Evolutionary conservation across 2,797 vertebrate genomes (phyloP).

Genomic region (Gouania willdenowi): DNA sequence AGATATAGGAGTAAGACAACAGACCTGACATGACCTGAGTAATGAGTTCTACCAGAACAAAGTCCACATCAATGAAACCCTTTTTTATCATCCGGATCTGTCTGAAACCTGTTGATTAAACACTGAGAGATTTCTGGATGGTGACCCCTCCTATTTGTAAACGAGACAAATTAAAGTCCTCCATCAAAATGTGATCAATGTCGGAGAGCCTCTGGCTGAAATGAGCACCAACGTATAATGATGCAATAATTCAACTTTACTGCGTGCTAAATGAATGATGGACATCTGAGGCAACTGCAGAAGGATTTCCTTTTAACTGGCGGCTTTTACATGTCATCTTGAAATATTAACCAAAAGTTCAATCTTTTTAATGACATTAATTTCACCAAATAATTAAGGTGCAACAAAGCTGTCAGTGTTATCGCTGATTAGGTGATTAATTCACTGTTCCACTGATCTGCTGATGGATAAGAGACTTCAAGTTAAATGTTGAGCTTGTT

Average conservation of each 20-base stretch:
- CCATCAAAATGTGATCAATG: constrained; percentile 71
- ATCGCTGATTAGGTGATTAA: too few relatives aligned
- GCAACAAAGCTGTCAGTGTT: constrained; percentile 3
- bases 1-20: constrained; percentile 6
- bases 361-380: constrained; percentile 2
- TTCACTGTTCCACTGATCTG: not conserved
- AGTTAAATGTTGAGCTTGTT: constrained; percentile 6
- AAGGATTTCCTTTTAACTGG: constrained; percentile 28
- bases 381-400: constrained; percentile 1
- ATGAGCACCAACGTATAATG: constrained; percentile 53
- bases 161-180: constrained; percentile 69
- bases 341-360: constrained; percentile 8
- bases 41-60: constrained; percentile 28
- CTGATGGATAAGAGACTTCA: not conserved
- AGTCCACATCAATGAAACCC: constrained; percentile 33
- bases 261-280: constrained; percentile 51
- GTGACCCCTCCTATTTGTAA: constrained; percentile 65
- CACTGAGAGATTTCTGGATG: constrained; percentile 45
- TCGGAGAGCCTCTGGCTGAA: constrained; percentile 55
- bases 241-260: constrained; percentile 66
- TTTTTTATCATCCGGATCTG: constrained; percentile 32
- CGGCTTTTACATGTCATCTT: constrained; percentile 19
- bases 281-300: constrained; percentile 32
- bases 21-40: constrained; percentile 32
- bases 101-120: constrained; percentile 69